Percentiles rank a stretch among this genome's conserved stretches.
Evolutionary conservation across 1,140 invertebrate species (phyloP).

Genomic region (Pteromalus puparum): DNA sequence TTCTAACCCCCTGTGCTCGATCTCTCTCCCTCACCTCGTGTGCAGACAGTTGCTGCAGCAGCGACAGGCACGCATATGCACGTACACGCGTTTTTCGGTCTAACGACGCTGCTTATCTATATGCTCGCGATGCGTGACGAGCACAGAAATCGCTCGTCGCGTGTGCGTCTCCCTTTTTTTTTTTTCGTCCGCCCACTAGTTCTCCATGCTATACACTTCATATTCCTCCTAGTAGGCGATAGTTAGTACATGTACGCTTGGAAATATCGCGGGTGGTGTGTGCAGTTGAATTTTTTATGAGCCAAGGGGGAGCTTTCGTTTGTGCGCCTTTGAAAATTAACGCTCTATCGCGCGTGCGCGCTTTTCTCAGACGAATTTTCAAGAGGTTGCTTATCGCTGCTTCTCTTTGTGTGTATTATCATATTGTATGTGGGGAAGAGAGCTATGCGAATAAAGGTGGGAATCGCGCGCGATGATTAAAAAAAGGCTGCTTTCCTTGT

Average conservation of each 20-base stretch:
- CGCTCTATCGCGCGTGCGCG: not conserved
- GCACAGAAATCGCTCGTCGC: constrained; percentile 22
- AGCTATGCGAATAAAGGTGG: constrained; percentile 10
- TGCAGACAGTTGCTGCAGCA: not conserved
- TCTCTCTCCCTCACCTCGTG: not conserved
- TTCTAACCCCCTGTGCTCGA: not conserved
- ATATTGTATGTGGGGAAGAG: not conserved
- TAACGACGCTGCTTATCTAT: constrained; percentile 24
- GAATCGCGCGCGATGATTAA: constrained; percentile 38
- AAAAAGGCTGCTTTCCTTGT: constrained; percentile 16
- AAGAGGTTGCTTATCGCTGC: constrained; percentile 13
- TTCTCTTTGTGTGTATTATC: not conserved
- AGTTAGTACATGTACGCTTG: not conserved
- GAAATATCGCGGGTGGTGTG: not conserved
- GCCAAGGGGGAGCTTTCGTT: not conserved
- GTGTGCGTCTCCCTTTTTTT: constrained; percentile 16
- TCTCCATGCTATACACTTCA: not conserved
- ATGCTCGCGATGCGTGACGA: constrained; percentile 33
- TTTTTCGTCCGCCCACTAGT: not conserved
- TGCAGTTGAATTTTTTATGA: constrained; percentile 23
- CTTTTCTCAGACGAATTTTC: constrained; percentile 12
- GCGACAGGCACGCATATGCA: not conserved
- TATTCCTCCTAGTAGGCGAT: not conserved
- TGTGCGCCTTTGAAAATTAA: not conserved
- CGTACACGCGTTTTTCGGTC: not conserved